These are phyloP conservation scores for Cyanoramphus novaezelandiae DNA, from an alignment of 2,113 vertebrate genomes.

Conservation along the genomic window DNA sequence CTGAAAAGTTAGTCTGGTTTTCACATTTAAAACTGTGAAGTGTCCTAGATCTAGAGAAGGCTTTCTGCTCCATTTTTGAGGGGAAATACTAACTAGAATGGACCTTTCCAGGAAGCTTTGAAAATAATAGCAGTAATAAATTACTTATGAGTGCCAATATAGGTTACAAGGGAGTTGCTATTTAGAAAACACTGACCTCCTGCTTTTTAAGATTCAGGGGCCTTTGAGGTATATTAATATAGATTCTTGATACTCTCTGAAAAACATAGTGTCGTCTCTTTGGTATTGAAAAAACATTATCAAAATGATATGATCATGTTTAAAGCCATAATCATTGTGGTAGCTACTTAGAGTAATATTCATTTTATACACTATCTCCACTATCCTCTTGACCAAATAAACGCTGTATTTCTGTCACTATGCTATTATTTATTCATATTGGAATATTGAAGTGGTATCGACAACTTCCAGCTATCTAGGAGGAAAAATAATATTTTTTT, in stretches of 20 bases:
- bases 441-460: background rate
- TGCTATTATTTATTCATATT: constrained; percentile 10
- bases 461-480: background rate
- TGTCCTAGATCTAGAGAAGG: background rate
- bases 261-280: background rate
- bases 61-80: background rate
- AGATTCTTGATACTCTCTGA: background rate
- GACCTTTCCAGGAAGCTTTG: constrained; percentile 3
- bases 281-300: background rate
- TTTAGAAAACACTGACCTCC: background rate
- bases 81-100: background rate
- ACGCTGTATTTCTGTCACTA: background rate
- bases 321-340: background rate
- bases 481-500: background rate
- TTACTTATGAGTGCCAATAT: constrained; percentile 13
- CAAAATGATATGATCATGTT: background rate
- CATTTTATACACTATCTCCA: background rate
- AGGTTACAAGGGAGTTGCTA: background rate
- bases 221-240: background rate
- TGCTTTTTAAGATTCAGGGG: background rate
- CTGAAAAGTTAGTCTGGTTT: background rate
- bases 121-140: constrained; percentile 25
- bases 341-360: background rate
- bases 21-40: background rate
- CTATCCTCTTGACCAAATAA: background rate